Evolutionary conservation across 2,797 vertebrate species (phyloP).

Genomic region (Gobio occitaniae): DNA sequence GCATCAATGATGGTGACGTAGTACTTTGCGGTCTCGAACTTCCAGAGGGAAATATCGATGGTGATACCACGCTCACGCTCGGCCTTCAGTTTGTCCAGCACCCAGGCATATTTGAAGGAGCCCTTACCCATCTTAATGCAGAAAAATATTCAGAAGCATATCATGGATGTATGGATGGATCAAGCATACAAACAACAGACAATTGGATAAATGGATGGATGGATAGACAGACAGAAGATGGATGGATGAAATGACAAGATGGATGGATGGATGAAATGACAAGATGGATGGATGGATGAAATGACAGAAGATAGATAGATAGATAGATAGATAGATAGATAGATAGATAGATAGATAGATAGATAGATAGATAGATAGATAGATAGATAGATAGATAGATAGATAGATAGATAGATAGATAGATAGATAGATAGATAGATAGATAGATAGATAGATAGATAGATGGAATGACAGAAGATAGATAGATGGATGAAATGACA

Average conservation of each 20-base stretch:
- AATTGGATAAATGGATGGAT: neutral
- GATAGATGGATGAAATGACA: too few species aligned
- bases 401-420: too few species aligned
- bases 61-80: slow-evolving; percentile 85
- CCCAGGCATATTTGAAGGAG: slow-evolving; percentile 86
- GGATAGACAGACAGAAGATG: neutral
- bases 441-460: too few species aligned
- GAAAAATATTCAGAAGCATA: neutral
- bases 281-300: too few species aligned
- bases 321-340: neutral
- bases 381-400: too few species aligned
- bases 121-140: slow-evolving; percentile 82
- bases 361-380: too few species aligned
- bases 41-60: slow-evolving; percentile 85
- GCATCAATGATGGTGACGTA: slow-evolving; percentile 85
- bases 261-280: too few species aligned
- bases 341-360: neutral
- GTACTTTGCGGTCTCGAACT: slow-evolving; percentile 82
- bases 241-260: too few species aligned
- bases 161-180: neutral
- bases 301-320: neutral
- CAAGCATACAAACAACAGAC: too few species aligned
- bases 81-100: slow-evolving; percentile 84
- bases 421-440: too few species aligned
- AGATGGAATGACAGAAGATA: too few species aligned